Evolutionary conservation across 2,113 vertebrate species (phyloP).

Genomic region (Peucedramus taeniatus): DNA sequence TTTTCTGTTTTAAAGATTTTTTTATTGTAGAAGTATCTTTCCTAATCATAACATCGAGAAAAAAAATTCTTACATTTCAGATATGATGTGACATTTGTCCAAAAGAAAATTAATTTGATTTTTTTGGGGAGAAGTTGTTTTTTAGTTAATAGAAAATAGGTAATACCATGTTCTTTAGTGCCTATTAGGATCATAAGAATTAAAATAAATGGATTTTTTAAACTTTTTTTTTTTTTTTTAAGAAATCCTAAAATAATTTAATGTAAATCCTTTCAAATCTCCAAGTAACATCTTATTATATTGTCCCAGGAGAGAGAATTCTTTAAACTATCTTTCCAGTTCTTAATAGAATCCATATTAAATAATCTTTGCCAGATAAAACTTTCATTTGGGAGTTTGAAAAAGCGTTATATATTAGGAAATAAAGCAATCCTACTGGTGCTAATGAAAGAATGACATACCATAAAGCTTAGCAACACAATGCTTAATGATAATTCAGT

Average conservation of each 20-base stretch:
- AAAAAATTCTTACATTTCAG: background rate
- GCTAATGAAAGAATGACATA: background rate
- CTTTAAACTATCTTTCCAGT: background rate
- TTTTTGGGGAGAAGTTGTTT: background rate
- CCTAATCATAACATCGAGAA: background rate
- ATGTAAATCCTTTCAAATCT: background rate
- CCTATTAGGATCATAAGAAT: background rate
- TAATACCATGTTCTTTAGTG: background rate
- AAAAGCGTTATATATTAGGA: background rate
- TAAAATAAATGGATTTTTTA: background rate
- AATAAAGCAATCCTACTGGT: background rate
- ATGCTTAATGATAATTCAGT: background rate
- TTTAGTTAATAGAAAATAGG: background rate
- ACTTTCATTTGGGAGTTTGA: background rate
- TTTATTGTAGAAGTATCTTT: background rate
- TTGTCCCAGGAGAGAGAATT: background rate
- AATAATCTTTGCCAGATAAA: background rate
- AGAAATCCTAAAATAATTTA: background rate
- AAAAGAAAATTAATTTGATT: background rate
- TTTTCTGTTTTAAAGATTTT: background rate
- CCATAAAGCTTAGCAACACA: constrained; percentile 1
- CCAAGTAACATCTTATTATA: background rate
- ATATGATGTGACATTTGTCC: background rate
- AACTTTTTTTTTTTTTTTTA: background rate
- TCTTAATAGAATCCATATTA: background rate